These are phyloP conservation scores for Pongo abelii DNA, from an alignment of 2,113 vertebrate genomes.

Conservation along the genomic window DNA sequence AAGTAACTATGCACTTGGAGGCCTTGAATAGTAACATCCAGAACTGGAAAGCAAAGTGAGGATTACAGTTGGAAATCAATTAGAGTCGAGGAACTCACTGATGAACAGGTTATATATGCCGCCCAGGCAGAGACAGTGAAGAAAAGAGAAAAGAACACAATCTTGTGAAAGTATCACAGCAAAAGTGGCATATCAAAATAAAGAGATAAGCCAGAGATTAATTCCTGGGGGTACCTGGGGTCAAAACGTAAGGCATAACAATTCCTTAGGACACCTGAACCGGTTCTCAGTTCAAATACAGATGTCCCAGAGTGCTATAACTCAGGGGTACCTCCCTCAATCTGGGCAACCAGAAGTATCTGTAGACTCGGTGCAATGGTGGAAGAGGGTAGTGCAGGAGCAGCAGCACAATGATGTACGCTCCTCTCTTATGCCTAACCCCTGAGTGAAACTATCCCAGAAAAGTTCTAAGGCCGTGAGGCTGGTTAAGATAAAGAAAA, in stretches of 20 bases:
- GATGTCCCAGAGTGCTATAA: neutral
- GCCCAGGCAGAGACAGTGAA: neutral
- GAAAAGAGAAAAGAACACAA: neutral
- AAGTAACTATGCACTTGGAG: neutral
- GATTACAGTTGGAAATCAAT: neutral
- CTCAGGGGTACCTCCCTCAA: neutral
- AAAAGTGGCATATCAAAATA: neutral
- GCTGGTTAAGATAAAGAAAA: constrained; percentile 15
- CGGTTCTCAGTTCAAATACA: neutral
- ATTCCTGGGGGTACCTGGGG: neutral
- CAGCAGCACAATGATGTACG: neutral
- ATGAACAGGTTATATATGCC: neutral
- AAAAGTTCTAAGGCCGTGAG: neutral
- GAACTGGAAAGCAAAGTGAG: neutral
- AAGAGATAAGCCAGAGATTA: constrained; percentile 6
- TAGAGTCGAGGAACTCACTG: neutral
- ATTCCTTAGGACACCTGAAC: neutral
- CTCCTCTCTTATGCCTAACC: neutral
- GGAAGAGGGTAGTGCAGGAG: neutral
- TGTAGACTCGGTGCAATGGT: fast-evolving
- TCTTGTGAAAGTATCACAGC: neutral
- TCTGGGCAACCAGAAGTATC: neutral
- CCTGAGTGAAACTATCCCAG: neutral
- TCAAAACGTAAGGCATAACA: neutral
- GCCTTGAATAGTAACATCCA: neutral